Base-by-base conservation (phyloP, 2,113 vertebrate genomes). In the Alexandromys fortis region DNA sequence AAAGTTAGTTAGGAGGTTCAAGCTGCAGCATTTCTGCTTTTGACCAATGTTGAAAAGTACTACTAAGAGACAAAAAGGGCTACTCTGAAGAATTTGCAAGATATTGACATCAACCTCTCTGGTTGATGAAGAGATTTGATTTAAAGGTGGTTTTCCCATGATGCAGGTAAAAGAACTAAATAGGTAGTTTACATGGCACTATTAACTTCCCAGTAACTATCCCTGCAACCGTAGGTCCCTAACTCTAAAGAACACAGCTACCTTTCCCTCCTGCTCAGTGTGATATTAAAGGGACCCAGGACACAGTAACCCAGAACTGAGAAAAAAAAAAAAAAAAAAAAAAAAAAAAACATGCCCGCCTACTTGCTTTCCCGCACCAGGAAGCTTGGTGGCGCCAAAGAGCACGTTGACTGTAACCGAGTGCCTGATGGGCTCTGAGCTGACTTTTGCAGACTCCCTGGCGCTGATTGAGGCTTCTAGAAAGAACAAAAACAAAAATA, bases 1-100 rank as follows among this genome's bases (percentile, higher is more conserved):
- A 68, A 79, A 82, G 83, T 92, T 95, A 89, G 77, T 77, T 68
- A 52, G 67, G 55, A 83, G 16, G 38, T 94, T 96, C 81, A 81
- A 75, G 38, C 86, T 77, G 28, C 22, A 33, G 78, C n/a, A 0
- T 92, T 93, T 94, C 75, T 89, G 21, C 75, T 89, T 94, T 82
- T 61, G 73, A 38, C 78, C 13, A 47, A 49, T 35, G 22, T 79
- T 67, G 65, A 42, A 83, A 90, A 94, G 79, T n/a, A 17, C 45
- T 45, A 13, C 8, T 93, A 73, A 82, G 30, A 47, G 81, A 30
- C 42, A 86, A 68, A 90, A 22, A 26, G 38, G 11, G 45, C 38
- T n/a, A 61, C 30, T 72, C 55, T 82, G 10, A 68, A 89, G 42
- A 49, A 52, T 77, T 91, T 85, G 10, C 58, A 76, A 88, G 82